phyloP scores from a whole-genome alignment of 2,113 vertebrate genomes.

The Leucosticte australis region DNA sequence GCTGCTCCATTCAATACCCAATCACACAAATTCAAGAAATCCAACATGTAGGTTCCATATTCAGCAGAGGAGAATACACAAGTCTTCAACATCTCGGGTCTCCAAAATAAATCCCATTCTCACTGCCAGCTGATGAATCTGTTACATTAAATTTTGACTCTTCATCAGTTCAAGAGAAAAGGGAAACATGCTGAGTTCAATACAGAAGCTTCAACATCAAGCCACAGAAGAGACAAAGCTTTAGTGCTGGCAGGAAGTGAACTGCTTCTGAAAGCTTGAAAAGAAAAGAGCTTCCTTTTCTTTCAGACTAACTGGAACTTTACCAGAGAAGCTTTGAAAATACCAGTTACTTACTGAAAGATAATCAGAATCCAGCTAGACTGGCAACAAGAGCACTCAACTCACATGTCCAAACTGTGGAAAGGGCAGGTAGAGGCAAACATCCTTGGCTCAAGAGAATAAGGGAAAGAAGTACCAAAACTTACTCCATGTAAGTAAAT shows the following conservation, averaged over 20 bases:
- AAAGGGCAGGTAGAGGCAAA: not conserved
- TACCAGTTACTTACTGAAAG: not conserved
- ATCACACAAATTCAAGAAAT: not conserved
- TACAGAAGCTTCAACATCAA: not conserved
- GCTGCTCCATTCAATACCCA: not conserved
- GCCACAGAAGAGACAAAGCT: not conserved
- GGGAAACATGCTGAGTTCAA: not conserved
- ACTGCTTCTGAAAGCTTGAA: not conserved
- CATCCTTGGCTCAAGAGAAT: not conserved
- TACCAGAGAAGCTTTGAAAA: not conserved
- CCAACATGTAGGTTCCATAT: not conserved
- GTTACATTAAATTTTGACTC: not conserved
- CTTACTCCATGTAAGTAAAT: not conserved
- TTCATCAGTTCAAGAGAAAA: not conserved
- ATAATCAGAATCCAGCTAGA: not conserved
- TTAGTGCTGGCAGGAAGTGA: not conserved
- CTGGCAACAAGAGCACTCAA: not conserved
- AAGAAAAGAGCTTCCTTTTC: not conserved
- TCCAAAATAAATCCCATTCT: not conserved
- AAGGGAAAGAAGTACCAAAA: not conserved
- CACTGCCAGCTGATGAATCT: not conserved
- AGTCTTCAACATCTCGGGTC: not conserved
- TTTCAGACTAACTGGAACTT: not conserved
- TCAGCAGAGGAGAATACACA: fast-evolving
- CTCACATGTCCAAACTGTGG: fast-evolving